A percentile compares a stretch with the other conserved stretches of the same genome.
These are phyloP conservation scores for Drosophila austrosaltans DNA, from an alignment of 2,888 invertebrate species.

Conservation along the genomic window DNA sequence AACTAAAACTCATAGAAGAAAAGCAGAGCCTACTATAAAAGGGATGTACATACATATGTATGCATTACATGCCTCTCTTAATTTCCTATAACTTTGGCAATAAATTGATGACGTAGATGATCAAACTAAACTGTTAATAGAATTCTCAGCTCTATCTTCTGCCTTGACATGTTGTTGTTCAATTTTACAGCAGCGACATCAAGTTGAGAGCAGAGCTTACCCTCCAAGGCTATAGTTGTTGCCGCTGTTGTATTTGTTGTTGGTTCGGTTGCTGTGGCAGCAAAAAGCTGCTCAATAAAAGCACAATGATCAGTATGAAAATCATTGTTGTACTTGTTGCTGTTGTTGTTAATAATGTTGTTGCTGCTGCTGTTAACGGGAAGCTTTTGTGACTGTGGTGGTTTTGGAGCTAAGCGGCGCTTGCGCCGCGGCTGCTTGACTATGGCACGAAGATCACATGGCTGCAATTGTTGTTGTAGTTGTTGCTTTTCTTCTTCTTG, in stretches of 20 bases:
- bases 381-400: conserved; percentile 38
- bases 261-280: conserved; percentile 13
- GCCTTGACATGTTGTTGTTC: neutral
- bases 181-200: conserved; percentile 2
- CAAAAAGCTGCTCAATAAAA: conserved; percentile 63
- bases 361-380: neutral
- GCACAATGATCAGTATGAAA: conserved; percentile 50
- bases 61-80: no score
- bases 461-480: neutral
- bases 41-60: no score
- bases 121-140: neutral
- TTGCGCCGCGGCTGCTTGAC: conserved; percentile 48
- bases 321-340: neutral
- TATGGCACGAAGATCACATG: neutral
- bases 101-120: conserved; percentile 2
- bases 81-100: neutral
- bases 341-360: neutral
- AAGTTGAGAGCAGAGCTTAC: conserved; percentile 4
- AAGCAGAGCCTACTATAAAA: no score
- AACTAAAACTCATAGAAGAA: no score
- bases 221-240: neutral
- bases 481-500: neutral
- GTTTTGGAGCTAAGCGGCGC: conserved; percentile 57
- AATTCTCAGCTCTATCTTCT: neutral
- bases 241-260: conserved; percentile 18